A percentile compares a stretch with the other conserved stretches of the same genome.
Conservation (phyloP, 2,888 invertebrate species). For the Tolmerus cingulatus region DNA sequence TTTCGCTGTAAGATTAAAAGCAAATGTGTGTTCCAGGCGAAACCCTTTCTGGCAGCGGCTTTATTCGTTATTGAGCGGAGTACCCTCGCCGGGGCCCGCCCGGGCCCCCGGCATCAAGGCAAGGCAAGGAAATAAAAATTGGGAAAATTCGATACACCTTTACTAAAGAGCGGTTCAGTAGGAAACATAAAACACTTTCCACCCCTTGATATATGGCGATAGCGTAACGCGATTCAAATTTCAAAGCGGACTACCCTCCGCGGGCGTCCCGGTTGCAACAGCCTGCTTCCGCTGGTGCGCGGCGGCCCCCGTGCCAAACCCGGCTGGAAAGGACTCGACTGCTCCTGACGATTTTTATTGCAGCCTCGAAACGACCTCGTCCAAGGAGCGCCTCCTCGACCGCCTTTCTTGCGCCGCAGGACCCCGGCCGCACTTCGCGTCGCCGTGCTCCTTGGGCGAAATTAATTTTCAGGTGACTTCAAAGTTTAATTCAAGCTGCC, state of each 20-base stretch:
- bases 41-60: slow-evolving; percentile 37
- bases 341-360: slow-evolving; percentile 18
- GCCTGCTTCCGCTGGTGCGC: slow-evolving; percentile 15
- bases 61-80: background rate
- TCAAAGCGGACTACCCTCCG: background rate
- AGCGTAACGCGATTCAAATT: slow-evolving; percentile 32
- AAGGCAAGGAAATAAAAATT: slow-evolving; percentile 38
- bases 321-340: background rate
- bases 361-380: background rate
- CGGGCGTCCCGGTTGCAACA: background rate
- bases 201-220: slow-evolving; percentile 25
- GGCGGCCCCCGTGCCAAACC: slow-evolving; percentile 14
- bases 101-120: background rate
- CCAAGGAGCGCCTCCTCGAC: background rate
- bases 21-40: slow-evolving; percentile 44
- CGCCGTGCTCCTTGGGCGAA: background rate
- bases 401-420: background rate
- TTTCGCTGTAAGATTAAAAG: slow-evolving; percentile 44
- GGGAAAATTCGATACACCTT: slow-evolving; percentile 43
- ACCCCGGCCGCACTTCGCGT: background rate
- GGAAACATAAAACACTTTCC: slow-evolving; percentile 13
- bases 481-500: slow-evolving; percentile 30
- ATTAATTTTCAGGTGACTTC: slow-evolving; percentile 34
- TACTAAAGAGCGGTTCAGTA: slow-evolving; percentile 5
- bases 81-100: background rate